A percentile compares a stretch with the other conserved stretches of the same genome.
Conservation (phyloP, 2,888 invertebrate genomes). For the Drosophila kokeensis region DNA sequence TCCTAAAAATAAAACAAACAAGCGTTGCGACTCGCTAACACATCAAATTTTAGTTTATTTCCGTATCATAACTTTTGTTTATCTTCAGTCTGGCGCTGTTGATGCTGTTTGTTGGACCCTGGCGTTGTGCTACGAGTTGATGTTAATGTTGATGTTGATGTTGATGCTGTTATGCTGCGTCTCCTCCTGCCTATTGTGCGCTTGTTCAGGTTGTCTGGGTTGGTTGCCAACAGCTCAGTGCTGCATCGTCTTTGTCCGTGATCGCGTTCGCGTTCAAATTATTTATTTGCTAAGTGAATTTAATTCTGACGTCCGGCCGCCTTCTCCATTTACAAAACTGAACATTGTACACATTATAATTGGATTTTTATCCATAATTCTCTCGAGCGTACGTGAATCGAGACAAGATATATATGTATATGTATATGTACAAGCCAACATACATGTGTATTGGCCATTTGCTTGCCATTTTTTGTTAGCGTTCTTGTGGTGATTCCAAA, state of each 20-base stretch:
- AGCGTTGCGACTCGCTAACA: constrained; percentile 57
- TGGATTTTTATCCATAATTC: constrained; percentile 22
- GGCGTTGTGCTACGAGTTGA: neutral
- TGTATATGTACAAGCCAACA: neutral
- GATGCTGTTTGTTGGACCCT: constrained; percentile 7
- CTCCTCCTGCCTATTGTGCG: constrained; percentile 9
- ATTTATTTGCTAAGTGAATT: constrained; percentile 41
- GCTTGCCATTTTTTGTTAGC: constrained; percentile 43
- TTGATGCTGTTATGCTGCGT: constrained; percentile 5
- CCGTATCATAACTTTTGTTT: constrained; percentile 78
- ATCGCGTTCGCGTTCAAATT: constrained; percentile 36
- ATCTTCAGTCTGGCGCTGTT: constrained; percentile 49
- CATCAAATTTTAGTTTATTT: constrained; percentile 74
- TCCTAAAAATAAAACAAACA: constrained; percentile 45
- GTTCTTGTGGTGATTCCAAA: constrained; percentile 34
- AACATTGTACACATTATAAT: constrained; percentile 7
- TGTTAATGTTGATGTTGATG: neutral
- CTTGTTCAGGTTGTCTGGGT: constrained; percentile 9
- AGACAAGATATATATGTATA: constrained; percentile 9
- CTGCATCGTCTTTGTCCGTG: constrained; percentile 53
- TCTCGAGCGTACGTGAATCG: neutral
- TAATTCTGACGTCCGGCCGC: constrained; percentile 7
- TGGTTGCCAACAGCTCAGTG: constrained; percentile 39
- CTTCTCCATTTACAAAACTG: constrained; percentile 5
- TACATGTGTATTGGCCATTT: constrained; percentile 6